Conservation (phyloP, 64 coral and sea anemone genomes). For the Dendronephthya gigantea region DNA sequence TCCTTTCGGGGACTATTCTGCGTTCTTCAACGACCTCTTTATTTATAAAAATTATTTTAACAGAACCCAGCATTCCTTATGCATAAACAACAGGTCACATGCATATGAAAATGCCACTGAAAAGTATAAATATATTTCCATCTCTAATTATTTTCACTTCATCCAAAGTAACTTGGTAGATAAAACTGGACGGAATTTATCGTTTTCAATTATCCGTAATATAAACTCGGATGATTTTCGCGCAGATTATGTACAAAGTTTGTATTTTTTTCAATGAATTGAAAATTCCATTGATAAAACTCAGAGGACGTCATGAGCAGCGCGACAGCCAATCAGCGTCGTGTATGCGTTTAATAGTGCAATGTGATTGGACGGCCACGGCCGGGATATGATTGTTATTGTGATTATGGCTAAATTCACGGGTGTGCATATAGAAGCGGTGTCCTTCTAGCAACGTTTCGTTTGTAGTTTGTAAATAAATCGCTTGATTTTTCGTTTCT, state of each 20-base stretch:
- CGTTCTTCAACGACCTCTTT: background rate
- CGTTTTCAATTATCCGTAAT: background rate
- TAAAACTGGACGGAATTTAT: background rate
- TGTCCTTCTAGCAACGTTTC: background rate
- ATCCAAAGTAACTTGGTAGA: background rate
- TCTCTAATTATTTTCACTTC: background rate
- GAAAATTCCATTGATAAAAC: constrained; percentile 17
- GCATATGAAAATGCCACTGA: background rate
- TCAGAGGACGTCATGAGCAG: background rate
- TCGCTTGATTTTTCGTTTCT: background rate
- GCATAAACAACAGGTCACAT: constrained; percentile 7
- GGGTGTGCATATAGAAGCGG: constrained; percentile 16
- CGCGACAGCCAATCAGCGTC: background rate
- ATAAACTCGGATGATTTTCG: background rate
- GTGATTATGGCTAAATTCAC: constrained; percentile 12
- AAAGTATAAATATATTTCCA: background rate
- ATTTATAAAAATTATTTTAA: background rate
- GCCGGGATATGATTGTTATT: background rate
- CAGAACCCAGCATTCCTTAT: background rate
- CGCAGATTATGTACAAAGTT: background rate
- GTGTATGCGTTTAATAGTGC: background rate
- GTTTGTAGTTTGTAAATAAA: constrained; percentile 12
- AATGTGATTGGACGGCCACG: background rate
- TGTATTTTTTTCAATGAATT: constrained; percentile 15
- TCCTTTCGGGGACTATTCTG: background rate